phyloP scores from a whole-genome alignment of 2,797 vertebrate genomes.

The Austrolebias charrua region DNA sequence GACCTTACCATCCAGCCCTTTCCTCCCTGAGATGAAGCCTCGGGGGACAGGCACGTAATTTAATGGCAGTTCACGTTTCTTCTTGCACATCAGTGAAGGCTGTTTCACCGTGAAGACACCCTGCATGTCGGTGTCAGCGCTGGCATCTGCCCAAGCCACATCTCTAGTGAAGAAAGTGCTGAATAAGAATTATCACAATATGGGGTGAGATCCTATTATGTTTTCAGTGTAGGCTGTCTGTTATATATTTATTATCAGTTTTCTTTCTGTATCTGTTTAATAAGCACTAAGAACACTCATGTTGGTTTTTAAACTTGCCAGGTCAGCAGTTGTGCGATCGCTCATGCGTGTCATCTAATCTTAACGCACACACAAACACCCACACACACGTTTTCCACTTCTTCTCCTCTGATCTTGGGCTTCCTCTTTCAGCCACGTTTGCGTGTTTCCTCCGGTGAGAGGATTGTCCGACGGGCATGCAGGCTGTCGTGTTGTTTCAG shows the following conservation, averaged over 20 bases:
- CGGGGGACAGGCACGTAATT: slow-evolving; percentile 58
- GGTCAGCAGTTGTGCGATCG: slow-evolving; percentile 61
- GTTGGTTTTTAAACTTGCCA: slow-evolving; percentile 47
- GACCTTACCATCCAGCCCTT: slow-evolving; percentile 17
- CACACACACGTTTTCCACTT: background rate
- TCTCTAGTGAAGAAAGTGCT: slow-evolving; percentile 64
- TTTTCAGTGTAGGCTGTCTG: slow-evolving; percentile 59
- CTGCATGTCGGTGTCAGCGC: slow-evolving; percentile 48
- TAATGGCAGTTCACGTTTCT: slow-evolving; percentile 61
- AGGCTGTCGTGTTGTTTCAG: slow-evolving; percentile 45
- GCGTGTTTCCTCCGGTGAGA: slow-evolving; percentile 24
- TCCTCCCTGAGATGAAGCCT: slow-evolving; percentile 24
- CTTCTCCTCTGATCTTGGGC: slow-evolving; percentile 33
- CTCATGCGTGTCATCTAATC: slow-evolving; percentile 53
- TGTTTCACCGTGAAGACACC: slow-evolving; percentile 22
- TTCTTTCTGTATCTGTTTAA: slow-evolving; percentile 61
- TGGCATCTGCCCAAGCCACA: slow-evolving; percentile 54
- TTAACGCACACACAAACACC: background rate
- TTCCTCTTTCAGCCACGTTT: slow-evolving; percentile 12
- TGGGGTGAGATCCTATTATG: slow-evolving; percentile 73
- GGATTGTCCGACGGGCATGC: slow-evolving; percentile 30
- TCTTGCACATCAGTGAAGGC: slow-evolving; percentile 38
- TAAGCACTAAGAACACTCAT: slow-evolving; percentile 43
- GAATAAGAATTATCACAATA: slow-evolving; percentile 62
- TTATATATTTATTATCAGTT: slow-evolving; percentile 58